Conservation (phyloP, 1,140 invertebrate species). For the Steinernema khuongi region DNA sequence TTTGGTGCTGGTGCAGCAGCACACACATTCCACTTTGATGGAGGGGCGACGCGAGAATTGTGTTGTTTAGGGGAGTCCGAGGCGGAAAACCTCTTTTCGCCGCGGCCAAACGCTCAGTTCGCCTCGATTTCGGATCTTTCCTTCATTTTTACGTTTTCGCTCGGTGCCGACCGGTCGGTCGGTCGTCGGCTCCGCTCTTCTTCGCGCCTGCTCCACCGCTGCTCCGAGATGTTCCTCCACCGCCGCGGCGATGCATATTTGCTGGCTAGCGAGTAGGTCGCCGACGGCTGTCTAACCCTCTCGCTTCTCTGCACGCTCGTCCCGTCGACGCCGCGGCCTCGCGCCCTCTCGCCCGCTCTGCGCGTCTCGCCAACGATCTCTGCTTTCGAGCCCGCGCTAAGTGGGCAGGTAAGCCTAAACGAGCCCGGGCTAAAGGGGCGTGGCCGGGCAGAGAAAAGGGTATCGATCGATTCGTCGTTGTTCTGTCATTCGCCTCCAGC, state of each 20-base stretch:
- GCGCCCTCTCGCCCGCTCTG: not conserved
- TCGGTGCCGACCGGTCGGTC: conserved; percentile 6
- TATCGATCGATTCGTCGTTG: not conserved
- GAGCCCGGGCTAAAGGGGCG: conserved; percentile 8
- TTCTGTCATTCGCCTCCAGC: not conserved
- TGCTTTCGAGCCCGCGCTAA: not conserved
- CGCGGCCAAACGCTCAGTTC: not conserved
- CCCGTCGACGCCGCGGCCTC: not conserved
- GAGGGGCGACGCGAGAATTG: not conserved
- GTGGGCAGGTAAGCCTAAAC: not conserved
- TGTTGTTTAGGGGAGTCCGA: not conserved
- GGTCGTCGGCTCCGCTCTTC: not conserved
- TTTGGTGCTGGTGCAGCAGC: not conserved
- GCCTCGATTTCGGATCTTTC: conserved; percentile 15
- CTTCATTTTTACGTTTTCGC: conserved; percentile 10
- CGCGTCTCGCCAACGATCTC: not conserved
- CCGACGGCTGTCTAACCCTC: not conserved
- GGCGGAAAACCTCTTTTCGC: not conserved
- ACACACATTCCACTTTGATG: too few relatives aligned
- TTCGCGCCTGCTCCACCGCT: not conserved
- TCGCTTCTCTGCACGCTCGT: conserved; percentile 7
- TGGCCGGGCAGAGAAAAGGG: not conserved
- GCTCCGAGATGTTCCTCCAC: not conserved
- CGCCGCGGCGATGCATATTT: not conserved
- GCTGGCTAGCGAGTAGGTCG: not conserved